A percentile compares a stretch with the other conserved stretches of the same genome.
phyloP scores from a whole-genome alignment of 2,113 vertebrate species.

The Thamnophis sirtalis region DNA sequence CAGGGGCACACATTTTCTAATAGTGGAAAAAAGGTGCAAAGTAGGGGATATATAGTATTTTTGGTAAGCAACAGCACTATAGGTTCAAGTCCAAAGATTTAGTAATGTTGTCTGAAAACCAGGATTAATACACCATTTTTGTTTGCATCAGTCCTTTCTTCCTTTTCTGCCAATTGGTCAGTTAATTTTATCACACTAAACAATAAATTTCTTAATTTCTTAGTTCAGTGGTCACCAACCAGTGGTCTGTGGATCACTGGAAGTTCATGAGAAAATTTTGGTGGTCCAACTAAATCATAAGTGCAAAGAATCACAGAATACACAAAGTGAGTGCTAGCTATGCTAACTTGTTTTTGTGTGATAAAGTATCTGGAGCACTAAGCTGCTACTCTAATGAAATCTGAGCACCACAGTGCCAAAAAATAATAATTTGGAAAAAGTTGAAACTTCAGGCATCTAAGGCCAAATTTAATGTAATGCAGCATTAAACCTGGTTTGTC shows the following conservation, averaged over 20 bases:
- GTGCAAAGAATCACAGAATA: conserved; percentile 20
- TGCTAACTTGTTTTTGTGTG: conserved; percentile 18
- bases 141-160: neutral
- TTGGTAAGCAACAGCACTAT: neutral
- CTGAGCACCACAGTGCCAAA: neutral
- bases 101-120: neutral
- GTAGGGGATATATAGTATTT: neutral
- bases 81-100: neutral
- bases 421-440: neutral
- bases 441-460: neutral
- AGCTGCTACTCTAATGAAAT: neutral
- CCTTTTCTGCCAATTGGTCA: neutral
- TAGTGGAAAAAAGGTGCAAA: neutral
- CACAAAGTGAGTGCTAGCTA: neutral
- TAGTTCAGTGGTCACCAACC: neutral
- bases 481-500: neutral
- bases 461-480: neutral
- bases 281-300: conserved; percentile 19
- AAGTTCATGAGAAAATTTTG: no score
- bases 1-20: neutral
- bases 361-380: conserved; percentile 24
- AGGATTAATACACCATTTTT: neutral
- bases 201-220: neutral
- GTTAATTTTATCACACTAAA: neutral
- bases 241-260: no score